phyloP scores from a whole-genome alignment of 2,113 vertebrate species.

The Ranitomeya imitator region DNA sequence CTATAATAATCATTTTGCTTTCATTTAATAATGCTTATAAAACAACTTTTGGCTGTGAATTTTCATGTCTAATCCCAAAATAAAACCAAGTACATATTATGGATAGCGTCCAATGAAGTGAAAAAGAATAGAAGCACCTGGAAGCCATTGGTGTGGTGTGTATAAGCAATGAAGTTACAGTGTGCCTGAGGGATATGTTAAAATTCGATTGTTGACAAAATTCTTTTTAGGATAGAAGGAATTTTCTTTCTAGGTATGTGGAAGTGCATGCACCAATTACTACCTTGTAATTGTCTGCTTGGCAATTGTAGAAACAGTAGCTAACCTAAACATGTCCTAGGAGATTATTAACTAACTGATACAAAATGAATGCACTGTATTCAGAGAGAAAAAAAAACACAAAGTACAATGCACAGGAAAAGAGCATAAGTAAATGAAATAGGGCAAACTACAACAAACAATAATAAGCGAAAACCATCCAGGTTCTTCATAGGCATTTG shows the following conservation, averaged over 20 bases:
- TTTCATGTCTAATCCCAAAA: background rate
- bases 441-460: background rate
- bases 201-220: slow-evolving; percentile 21
- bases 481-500: background rate
- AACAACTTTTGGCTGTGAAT: slow-evolving; percentile 27
- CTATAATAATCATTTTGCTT: background rate
- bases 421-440: background rate
- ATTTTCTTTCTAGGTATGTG: slow-evolving; percentile 51
- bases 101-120: background rate
- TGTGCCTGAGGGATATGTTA: slow-evolving; percentile 16
- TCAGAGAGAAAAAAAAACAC: background rate
- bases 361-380: background rate
- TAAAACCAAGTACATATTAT: slow-evolving; percentile 7
- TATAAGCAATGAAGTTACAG: slow-evolving; percentile 10
- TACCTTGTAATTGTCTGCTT: slow-evolving; percentile 27
- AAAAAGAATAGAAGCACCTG: slow-evolving; percentile 15
- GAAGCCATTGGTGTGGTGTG: slow-evolving; percentile 16
- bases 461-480: background rate
- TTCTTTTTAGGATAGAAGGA: slow-evolving; percentile 12
- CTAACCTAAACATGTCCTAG: slow-evolving; percentile 40
- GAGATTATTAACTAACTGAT: slow-evolving; percentile 50
- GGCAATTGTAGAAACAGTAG: slow-evolving; percentile 47
- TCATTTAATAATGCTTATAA: background rate
- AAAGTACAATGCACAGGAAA: background rate
- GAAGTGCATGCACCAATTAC: slow-evolving; percentile 48